Evolutionary conservation across 2,797 vertebrate genomes (phyloP).

Genomic region (Austrolebias charrua): DNA sequence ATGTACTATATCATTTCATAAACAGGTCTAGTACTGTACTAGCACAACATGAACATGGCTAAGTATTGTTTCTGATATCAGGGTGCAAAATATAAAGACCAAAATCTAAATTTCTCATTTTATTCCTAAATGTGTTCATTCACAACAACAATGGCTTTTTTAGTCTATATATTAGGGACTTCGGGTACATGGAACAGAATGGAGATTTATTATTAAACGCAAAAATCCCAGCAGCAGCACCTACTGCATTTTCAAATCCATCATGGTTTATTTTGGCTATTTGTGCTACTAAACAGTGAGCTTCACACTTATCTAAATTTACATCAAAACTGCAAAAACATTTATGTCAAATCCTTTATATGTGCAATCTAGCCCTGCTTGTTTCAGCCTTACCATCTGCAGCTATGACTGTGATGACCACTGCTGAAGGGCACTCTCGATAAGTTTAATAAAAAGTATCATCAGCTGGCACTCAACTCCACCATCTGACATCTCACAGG

Average conservation of each 20-base stretch:
- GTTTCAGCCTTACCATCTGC: constrained; percentile 21
- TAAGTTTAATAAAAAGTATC: constrained; percentile 59
- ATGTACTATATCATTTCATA: no score
- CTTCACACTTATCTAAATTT: constrained; percentile 46
- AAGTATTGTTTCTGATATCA: no score
- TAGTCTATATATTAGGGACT: neutral
- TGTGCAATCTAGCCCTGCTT: constrained; percentile 11
- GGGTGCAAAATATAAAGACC: neutral
- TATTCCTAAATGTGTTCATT: neutral
- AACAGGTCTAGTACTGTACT: no score
- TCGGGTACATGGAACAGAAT: neutral
- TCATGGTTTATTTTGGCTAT: constrained; percentile 45
- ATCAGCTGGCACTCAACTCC: constrained; percentile 55
- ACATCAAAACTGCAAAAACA: constrained; percentile 35
- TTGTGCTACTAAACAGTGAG: constrained; percentile 43
- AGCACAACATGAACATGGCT: no score
- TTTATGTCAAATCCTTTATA: constrained; percentile 50
- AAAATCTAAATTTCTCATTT: neutral
- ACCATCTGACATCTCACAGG: constrained; percentile 57
- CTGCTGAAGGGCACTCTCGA: constrained; percentile 55
- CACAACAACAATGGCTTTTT: neutral
- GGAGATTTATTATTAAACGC: constrained; percentile 17
- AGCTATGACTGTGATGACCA: constrained; percentile 32
- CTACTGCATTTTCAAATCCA: constrained; percentile 47
- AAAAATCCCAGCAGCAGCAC: constrained; percentile 15